Conservation (phyloP, 1,140 invertebrate species). For the Hydropsyche tenuis region DNA sequence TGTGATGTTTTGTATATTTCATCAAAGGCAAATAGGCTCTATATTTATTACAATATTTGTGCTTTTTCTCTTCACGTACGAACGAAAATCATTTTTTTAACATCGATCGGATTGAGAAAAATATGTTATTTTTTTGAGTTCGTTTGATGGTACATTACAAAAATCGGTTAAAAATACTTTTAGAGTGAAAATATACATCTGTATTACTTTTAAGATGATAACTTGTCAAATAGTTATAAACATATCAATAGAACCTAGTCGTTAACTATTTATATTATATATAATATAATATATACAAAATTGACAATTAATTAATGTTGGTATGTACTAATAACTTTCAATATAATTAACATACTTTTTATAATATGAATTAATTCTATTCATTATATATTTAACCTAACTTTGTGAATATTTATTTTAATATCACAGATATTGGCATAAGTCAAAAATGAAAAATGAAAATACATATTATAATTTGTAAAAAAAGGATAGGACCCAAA, state of each 20-base stretch:
- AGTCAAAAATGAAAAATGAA: conserved; percentile 33
- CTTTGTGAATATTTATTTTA: conserved; percentile 48
- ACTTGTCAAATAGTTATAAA: conserved; percentile 16
- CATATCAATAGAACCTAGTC: conserved; percentile 30
- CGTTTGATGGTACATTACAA: too few species aligned
- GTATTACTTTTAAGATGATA: conserved; percentile 15
- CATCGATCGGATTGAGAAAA: not conserved
- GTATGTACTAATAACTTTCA: conserved; percentile 43
- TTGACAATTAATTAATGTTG: conserved; percentile 40
- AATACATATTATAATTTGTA: not conserved
- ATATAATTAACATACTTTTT: conserved; percentile 45
- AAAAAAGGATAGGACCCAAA: conserved; percentile 31
- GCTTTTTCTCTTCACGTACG: not conserved
- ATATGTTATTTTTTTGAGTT: not conserved
- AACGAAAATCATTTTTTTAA: not conserved
- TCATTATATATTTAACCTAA: conserved; percentile 47
- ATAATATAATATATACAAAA: conserved; percentile 36
- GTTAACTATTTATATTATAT: conserved; percentile 28
- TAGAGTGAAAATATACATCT: not conserved
- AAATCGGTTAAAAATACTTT: too few species aligned
- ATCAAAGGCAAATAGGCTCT: conserved; percentile 36
- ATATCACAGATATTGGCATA: conserved; percentile 51
- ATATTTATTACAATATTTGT: conserved; percentile 34
- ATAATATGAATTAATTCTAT: conserved; percentile 36
- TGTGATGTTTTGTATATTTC: conserved; percentile 28